Evolutionary conservation across 2,888 invertebrate genomes (phyloP).

Genomic region (Lycaena phlaeas): DNA sequence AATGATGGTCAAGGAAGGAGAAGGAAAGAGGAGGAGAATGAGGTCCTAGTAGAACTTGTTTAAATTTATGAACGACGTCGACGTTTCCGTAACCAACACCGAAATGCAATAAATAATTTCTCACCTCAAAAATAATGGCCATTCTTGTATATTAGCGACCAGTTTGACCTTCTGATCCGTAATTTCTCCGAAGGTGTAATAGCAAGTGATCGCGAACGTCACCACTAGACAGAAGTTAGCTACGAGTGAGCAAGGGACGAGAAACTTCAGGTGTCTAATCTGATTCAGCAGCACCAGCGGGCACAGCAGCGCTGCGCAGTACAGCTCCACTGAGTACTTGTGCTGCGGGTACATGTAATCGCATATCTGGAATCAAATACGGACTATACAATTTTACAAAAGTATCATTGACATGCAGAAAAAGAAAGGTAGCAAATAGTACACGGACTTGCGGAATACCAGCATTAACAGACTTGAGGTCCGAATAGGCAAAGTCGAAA

Average conservation of each 20-base stretch:
- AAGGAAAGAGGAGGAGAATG: too few species aligned
- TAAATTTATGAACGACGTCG: too few species aligned
- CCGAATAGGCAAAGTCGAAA: too few species aligned
- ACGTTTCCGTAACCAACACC: too few species aligned
- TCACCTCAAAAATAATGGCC: conserved; percentile 88
- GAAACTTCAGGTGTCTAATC: conserved; percentile 79
- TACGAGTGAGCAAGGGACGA: conserved; percentile 90
- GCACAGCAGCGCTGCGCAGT: conserved; percentile 77
- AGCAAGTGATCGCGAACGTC: conserved; percentile 85
- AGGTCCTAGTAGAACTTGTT: too few species aligned
- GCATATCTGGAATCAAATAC: conserved; percentile 64
- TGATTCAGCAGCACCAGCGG: conserved; percentile 81
- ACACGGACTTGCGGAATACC: too few species aligned
- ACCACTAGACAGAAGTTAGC: conserved; percentile 87
- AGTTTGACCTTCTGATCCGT: conserved; percentile 40
- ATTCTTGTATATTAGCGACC: conserved; percentile 56
- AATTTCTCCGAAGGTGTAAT: conserved; percentile 79
- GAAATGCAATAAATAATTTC: not conserved
- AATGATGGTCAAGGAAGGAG: too few species aligned
- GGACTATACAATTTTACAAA: too few species aligned
- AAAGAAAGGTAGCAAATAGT: too few species aligned
- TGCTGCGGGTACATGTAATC: conserved; percentile 43
- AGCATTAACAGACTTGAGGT: too few species aligned
- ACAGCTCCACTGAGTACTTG: conserved; percentile 69
- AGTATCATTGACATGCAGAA: too few species aligned